Percentiles rank a stretch among this genome's conserved stretches.
Evolutionary conservation across 2,797 vertebrate species (phyloP).

Genomic region (Protonibea diacanthus): DNA sequence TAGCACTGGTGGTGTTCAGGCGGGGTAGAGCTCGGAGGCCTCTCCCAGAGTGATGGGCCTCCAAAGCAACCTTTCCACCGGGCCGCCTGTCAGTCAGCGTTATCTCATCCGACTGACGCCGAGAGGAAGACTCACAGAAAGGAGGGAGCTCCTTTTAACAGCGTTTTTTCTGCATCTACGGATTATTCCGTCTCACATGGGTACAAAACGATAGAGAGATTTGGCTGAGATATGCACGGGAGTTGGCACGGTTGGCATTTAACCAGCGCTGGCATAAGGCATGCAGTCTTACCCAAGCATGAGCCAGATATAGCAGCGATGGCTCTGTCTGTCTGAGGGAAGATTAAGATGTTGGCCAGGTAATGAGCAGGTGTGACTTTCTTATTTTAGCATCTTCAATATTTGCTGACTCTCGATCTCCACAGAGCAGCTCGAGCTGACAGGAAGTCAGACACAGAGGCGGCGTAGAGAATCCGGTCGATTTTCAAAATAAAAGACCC

Average conservation of each 20-base stretch:
- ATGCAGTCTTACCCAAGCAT: not conserved
- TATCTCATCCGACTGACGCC: constrained; percentile 41
- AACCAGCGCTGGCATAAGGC: not conserved
- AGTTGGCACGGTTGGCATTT: not conserved
- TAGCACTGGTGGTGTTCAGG: constrained; percentile 40
- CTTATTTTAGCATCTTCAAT: no score
- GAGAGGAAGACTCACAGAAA: constrained; percentile 26
- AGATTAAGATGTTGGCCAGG: not conserved
- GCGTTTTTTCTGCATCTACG: not conserved
- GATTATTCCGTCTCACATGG: not conserved
- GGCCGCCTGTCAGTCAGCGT: constrained; percentile 66
- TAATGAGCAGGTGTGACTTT: not conserved
- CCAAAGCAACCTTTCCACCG: constrained; percentile 61
- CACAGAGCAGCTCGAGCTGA: no score
- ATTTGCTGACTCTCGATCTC: no score
- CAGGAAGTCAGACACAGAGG: no score
- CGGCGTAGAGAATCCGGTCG: no score
- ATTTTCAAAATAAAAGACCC: no score
- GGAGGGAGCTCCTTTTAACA: not conserved
- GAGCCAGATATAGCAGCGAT: constrained; percentile 5
- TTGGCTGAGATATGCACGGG: not conserved
- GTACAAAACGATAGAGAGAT: not conserved
- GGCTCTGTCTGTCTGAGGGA: no score
- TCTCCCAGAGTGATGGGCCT: constrained; percentile 63
- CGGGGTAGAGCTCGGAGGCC: constrained; percentile 53